These are phyloP conservation scores for Lemur catta DNA, from an alignment of 2,797 vertebrate genomes.

Conservation along the genomic window DNA sequence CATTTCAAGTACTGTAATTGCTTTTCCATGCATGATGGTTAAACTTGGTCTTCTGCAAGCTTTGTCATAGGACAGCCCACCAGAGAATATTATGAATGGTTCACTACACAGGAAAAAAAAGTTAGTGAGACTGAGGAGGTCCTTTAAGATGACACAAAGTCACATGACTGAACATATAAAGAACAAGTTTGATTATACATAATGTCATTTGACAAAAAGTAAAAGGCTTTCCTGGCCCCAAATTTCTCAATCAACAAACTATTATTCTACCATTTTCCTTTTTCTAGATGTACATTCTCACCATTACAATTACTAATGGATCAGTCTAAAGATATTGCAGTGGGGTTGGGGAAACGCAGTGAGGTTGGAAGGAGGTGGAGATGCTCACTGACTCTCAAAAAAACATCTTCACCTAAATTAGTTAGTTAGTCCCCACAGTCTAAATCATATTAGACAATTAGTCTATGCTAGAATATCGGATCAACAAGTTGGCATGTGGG, in stretches of 20 bases:
- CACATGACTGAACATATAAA: slow-evolving; percentile 10
- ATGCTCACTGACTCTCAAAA: neutral
- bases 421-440: slow-evolving; percentile 18
- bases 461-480: neutral
- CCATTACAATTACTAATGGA: neutral
- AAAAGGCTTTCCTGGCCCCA: neutral
- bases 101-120: slow-evolving; percentile 86
- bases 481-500: neutral
- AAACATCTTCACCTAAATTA: neutral
- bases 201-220: neutral
- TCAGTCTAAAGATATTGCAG: neutral
- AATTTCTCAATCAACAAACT: neutral
- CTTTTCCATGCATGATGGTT: slow-evolving; percentile 99
- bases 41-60: slow-evolving; percentile 95
- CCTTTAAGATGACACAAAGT: slow-evolving; percentile 19
- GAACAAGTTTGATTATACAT: neutral
- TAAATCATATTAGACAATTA: slow-evolving; percentile 13
- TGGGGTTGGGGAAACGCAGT: neutral
- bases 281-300: neutral
- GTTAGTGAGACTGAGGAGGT: slow-evolving; percentile 43
- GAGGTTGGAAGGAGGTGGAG: neutral
- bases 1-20: slow-evolving; percentile 98
- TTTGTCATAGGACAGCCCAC: slow-evolving; percentile 96
- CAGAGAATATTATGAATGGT: slow-evolving; percentile 97
- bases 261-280: neutral